Conservation (phyloP, 2,888 invertebrate species). For the Bimastos eiseni region DNA sequence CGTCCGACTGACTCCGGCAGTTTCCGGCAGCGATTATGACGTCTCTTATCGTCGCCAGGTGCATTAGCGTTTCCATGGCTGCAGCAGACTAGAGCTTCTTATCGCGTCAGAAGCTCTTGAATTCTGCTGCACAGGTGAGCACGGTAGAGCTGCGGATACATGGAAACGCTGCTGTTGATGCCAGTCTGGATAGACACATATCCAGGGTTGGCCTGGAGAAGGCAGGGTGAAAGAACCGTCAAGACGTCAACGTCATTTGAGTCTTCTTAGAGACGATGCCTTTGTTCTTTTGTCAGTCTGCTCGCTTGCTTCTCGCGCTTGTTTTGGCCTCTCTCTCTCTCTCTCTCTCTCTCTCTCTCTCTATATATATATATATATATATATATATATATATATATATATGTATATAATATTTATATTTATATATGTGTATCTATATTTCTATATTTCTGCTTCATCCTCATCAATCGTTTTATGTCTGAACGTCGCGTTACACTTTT, state of each 20-base stretch:
- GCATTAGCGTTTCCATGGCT: neutral
- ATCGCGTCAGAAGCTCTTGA: neutral
- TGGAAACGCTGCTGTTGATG: neutral
- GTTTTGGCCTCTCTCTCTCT: no score
- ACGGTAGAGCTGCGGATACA: neutral
- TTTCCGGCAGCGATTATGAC: neutral
- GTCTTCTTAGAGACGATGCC: no score
- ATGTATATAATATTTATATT: no score
- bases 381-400: no score
- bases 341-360: no score
- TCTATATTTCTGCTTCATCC: neutral
- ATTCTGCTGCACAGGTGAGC: neutral
- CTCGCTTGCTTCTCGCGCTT: neutral
- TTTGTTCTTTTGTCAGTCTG: neutral
- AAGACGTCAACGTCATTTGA: neutral
- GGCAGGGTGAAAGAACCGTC: neutral
- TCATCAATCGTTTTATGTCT: no score
- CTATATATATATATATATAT: no score
- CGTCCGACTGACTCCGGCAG: neutral
- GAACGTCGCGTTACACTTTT: no score
- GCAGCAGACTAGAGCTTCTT: neutral
- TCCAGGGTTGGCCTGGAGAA: neutral
- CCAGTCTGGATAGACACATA: neutral
- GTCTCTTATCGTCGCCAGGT: neutral
- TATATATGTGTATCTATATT: no score